These are phyloP conservation scores for Glossophaga mutica DNA, from an alignment of 2,797 vertebrate genomes.

Conservation along the genomic window DNA sequence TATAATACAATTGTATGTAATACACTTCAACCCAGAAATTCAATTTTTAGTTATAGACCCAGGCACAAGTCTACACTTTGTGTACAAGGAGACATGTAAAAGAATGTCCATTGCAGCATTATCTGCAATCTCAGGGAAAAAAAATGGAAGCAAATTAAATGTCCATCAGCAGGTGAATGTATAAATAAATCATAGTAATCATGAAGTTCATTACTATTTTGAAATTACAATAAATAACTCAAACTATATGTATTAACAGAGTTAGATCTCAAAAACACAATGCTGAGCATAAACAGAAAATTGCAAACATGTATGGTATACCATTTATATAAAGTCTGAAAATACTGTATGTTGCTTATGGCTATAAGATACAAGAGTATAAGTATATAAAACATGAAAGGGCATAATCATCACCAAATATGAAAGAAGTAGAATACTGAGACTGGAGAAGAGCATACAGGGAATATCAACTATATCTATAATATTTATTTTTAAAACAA, in stretches of 20 bases:
- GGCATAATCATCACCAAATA: slow-evolving; percentile 1
- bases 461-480: background rate
- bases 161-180: background rate
- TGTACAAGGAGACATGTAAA: background rate
- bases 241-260: background rate
- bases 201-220: slow-evolving; percentile 16
- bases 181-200: slow-evolving; percentile 36
- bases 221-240: slow-evolving; percentile 16
- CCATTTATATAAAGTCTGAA: slow-evolving; percentile 23
- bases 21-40: slow-evolving; percentile 17
- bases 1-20: background rate
- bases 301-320: background rate
- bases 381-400: background rate
- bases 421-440: background rate
- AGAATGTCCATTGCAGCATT: background rate
- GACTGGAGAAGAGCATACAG: background rate
- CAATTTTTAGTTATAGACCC: background rate
- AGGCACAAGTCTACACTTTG: slow-evolving; percentile 14
- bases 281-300: background rate
- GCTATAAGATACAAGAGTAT: background rate
- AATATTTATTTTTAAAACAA: slow-evolving; percentile 23
- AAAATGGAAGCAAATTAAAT: slow-evolving; percentile 45
- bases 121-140: background rate
- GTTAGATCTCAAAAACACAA: slow-evolving; percentile 24
- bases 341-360: background rate